These are phyloP conservation scores for Dicentrarchus labrax DNA, from an alignment of 2,113 vertebrate genomes.

Conservation along the genomic window DNA sequence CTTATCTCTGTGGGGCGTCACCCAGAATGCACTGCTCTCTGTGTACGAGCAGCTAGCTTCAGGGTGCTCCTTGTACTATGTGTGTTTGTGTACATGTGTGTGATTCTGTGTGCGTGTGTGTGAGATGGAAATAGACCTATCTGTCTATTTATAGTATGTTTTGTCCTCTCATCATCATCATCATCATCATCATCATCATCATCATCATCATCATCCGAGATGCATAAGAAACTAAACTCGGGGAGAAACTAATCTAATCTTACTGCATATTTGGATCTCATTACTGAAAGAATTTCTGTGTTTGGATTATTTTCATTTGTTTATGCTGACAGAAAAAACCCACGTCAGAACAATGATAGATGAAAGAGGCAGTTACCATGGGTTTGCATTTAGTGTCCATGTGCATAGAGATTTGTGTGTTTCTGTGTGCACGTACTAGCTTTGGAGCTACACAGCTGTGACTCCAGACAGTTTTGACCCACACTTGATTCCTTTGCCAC, in stretches of 20 bases:
- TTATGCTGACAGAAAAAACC: not conserved
- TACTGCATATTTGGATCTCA: not conserved
- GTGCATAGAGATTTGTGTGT: not conserved
- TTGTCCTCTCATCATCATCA: slow-evolving; percentile 6
- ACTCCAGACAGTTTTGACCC: not conserved
- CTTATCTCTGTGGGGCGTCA: slow-evolving; percentile 17
- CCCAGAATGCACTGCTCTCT: slow-evolving; percentile 39
- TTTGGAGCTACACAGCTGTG: not conserved
- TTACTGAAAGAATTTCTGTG: not conserved
- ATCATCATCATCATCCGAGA: slow-evolving; percentile 13
- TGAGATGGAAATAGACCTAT: not conserved
- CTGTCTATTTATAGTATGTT: slow-evolving; percentile 41
- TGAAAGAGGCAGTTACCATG: not conserved
- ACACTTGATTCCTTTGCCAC: not conserved
- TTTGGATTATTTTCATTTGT: not conserved
- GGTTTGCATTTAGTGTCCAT: not conserved
- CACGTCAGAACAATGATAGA: not conserved
- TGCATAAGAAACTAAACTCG: slow-evolving; percentile 1
- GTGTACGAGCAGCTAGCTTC: slow-evolving; percentile 13
- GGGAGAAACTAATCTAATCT: not conserved
- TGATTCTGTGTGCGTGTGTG: not conserved
- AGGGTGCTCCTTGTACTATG: not conserved
- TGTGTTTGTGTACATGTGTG: not conserved
- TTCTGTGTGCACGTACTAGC: not conserved
- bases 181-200: no score